Conservation (phyloP, 2,797 vertebrate genomes). For the Mormyrus hasselquistii region DNA sequence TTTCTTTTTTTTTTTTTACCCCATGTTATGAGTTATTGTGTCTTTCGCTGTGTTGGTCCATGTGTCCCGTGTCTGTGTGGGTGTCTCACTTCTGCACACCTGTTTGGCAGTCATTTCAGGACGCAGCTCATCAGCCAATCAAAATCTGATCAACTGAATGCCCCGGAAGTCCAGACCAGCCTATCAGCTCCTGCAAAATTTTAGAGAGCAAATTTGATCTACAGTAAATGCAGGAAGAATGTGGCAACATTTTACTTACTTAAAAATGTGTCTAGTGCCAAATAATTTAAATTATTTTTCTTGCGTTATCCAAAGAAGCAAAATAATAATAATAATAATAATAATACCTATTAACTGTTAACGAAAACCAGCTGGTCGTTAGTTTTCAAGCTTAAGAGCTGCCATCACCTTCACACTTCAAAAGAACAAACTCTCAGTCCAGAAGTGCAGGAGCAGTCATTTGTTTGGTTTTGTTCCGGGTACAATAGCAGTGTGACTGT, state of each 20-base stretch:
- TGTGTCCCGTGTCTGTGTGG: not conserved
- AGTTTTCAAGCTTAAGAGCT: not conserved
- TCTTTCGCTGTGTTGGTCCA: not conserved
- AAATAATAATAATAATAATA: not conserved
- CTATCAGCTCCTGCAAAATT: not conserved
- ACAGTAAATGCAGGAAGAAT: not conserved
- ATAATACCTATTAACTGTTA: not conserved
- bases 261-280: not conserved
- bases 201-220: not conserved
- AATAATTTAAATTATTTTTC: not conserved
- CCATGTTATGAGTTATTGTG: slow-evolving; percentile 26
- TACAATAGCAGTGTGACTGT: not conserved
- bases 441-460: not conserved
- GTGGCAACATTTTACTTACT: not conserved
- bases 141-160: not conserved
- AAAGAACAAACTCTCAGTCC: not conserved
- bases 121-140: not conserved
- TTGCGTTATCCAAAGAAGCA: not conserved
- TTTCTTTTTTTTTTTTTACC: slow-evolving; percentile 27
- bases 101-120: not conserved
- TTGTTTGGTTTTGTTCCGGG: not conserved
- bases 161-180: not conserved
- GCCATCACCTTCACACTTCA: not conserved
- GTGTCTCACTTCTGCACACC: not conserved
- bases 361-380: not conserved